Base-by-base conservation (phyloP, 2,888 invertebrate species). In the Gonocerus acuteangulatus region DNA sequence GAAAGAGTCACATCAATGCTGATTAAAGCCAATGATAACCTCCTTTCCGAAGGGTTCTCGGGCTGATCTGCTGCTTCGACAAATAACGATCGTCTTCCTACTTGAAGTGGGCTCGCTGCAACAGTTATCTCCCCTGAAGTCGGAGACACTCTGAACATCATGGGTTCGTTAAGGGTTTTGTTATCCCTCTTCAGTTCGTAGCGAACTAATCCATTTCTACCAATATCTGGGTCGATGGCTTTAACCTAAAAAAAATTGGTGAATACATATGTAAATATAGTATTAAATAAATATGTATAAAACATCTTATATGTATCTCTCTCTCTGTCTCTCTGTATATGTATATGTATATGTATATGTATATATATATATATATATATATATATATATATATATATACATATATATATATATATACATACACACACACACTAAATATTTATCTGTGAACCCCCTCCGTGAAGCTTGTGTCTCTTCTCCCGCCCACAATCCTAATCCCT, bases 11-110 rank as follows among this genome's bases (percentile, higher is more conserved):
- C 86, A 68, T 89, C 87, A 62, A 90, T 81, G 16, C 89, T 87
- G 4, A 90, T 87, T n/a, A 91, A 89, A 4, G 90, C 89, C 64
- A 91, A 74, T 0, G 90, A 87, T 69, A 86, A 86, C 70, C 91
- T 77, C 66, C 85, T 80, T 74, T 91, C 91, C 66, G 88, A 89
- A 1, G 89, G 89, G 76, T 90, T 90, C 0, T 82, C 76, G 0
- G 91, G 91, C 74, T 88, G 79, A 76, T 92, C 91, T 0, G 85
- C 83, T 1, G 89, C 91, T 73, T 90, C 90, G 34, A 91, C 82
- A 69, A 92, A 88, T 7, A 91, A 76, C 0, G 89, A 85, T 72
- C 90, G 87, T 68, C 86, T 79, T 7, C 88, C 87, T 66, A 83
- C 81, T 13, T 80, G 74, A 45, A 89, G 73, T 0, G 85, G 84